Evolutionary conservation across 2,113 vertebrate species (phyloP).

Genomic region (Amblyopsis rosae): DNA sequence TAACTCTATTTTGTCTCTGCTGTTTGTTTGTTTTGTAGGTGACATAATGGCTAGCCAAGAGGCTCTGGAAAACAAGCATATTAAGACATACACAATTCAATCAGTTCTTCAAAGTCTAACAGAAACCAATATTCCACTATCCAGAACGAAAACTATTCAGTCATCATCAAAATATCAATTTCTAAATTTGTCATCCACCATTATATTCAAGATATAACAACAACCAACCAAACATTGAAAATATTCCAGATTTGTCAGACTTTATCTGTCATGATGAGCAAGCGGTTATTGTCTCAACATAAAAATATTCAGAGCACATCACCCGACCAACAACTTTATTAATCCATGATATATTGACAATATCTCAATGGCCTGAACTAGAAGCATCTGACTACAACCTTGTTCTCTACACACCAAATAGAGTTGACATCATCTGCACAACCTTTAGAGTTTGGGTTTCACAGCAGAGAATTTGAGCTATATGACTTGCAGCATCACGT

Average conservation of each 20-base stretch:
- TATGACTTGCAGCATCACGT: background rate
- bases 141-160: background rate
- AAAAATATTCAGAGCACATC: slow-evolving; percentile 10
- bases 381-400: slow-evolving; percentile 4
- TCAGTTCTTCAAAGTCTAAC: slow-evolving; percentile 18
- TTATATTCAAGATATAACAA: background rate
- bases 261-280: slow-evolving; percentile 10
- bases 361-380: slow-evolving; percentile 21
- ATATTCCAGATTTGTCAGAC: slow-evolving; percentile 10
- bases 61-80: background rate
- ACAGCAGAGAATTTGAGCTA: background rate
- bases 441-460: background rate
- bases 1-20: background rate
- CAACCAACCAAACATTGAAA: background rate
- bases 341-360: background rate
- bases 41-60: background rate
- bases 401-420: background rate
- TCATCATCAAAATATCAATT: slow-evolving; percentile 7
- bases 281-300: slow-evolving; percentile 17
- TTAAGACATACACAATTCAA: slow-evolving; percentile 4
- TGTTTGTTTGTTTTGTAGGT: slow-evolving; percentile 6
- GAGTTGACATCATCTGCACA: background rate
- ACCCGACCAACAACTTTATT: background rate
- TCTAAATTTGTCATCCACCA: slow-evolving; percentile 29
- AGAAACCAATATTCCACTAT: background rate